Evolutionary conservation across 2,888 invertebrate species (phyloP), one percentile per base, ranked within the genome.

Genomic region (Perizoma flavofasciatum): DNA sequence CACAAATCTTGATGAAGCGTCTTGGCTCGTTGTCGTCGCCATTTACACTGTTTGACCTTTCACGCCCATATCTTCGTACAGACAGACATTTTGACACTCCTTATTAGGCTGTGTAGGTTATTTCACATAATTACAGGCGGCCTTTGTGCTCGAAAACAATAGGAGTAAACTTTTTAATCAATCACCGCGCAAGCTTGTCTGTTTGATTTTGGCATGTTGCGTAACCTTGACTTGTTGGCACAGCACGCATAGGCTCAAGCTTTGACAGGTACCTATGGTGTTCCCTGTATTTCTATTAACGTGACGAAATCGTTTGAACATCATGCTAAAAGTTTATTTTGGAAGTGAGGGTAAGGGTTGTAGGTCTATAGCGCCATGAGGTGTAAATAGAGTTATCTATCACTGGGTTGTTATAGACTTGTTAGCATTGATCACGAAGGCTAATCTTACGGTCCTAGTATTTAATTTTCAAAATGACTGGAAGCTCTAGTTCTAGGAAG

Each of bases 131-230:
- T 85, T 85, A 83, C 70, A 71, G 68, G 55, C 68, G 71, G 74
- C 74, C 79, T 80, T 82, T 82, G 78, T 81, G 64, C 77, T 67
- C 72, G 73, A 71, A 87, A 79, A 87, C 87, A 87, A 88, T 85
- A 75, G 81, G 81, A 79, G 78, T 82, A 80, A 82, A 82, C 79
- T 84, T 86, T 87, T 87, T 85, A 87, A 89, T 88, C 84, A 86
- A 85, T 86, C 86, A 85, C 75, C 68, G 75, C 80, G 77, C 72
- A 74, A 63, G 72, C 71, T 65, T 73, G 73, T 74, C 74, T 49
- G 53, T 45, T 79, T 79, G 71, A 77, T 78, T 81, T 81, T 78
- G 73, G 78, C 74, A 66, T 41, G 57, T 63, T 57, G 57, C 45
- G 47, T 58, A 53, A 59, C 57, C 56, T 55, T 55, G 68, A 70